Evolutionary conservation across 2,888 invertebrate species (phyloP), one percentile per base, ranked within the genome.

Genomic region (Acleris holmiana): DNA sequence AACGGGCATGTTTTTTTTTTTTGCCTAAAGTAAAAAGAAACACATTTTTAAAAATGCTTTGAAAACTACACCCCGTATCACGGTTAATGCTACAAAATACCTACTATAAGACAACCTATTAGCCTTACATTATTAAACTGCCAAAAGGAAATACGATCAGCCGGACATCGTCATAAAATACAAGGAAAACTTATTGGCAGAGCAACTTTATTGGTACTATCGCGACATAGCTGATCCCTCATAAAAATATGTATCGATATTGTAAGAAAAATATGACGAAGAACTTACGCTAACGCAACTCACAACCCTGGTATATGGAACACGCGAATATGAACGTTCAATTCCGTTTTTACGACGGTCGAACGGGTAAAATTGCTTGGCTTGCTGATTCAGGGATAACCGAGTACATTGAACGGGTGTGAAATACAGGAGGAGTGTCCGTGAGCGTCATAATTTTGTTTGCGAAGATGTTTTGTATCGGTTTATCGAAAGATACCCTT

Each of bases 201-300:
- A 78, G 81, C 80, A 79, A 87, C 78, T 89, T 89, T 90, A 90
- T 89, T 86, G 86, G 78, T 80, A 79, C 80, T 87, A 84, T 88
- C 87, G 85, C 85, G 84, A 86, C 84, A 86, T 84, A 76, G 82
- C 86, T 87, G 86, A 88, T 86, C 88, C 88, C 80, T 84, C 85
- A 84, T 89, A 89, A 90, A 90, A 90, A 88, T 87, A 88, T 88
- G 88, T 86, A 85, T 85, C 84, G 82, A 83, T 79, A 85, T 86
- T 88, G 85, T 84, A 82, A 82, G 82, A 84, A 86, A 86, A 83
- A 84, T 82, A 82, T 80, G 80, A 77, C 77, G 74, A 69, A 63
- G 73, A 81, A 79, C 79, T 77, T 72, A 68, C 73, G 78, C 75
- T 75, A 73, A 75, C 72, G 71, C 68, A 69, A 71, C 71, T 68